Percentiles rank a stretch among this genome's conserved stretches.
Evolutionary conservation across 2,113 vertebrate genomes (phyloP).

Genomic region (Semnopithecus entellus): DNA sequence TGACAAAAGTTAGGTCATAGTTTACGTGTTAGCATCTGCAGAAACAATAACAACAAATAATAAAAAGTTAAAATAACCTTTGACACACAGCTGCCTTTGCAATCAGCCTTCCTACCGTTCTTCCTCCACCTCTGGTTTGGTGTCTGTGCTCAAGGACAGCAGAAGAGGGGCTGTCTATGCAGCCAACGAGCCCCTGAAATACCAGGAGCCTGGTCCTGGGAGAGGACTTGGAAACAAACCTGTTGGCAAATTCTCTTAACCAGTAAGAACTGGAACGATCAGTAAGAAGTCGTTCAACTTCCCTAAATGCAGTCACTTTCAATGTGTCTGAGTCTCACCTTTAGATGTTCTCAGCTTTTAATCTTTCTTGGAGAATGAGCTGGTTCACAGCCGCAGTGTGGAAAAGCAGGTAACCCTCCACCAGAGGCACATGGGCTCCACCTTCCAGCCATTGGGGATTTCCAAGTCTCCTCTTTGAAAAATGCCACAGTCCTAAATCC

Average conservation of each 20-base stretch:
- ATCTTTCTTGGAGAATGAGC: not conserved
- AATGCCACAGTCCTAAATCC: not conserved
- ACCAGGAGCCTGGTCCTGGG: not conserved
- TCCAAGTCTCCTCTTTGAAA: not conserved
- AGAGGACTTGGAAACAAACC: not conserved
- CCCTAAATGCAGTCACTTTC: not conserved
- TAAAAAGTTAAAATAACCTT: too few relatives aligned
- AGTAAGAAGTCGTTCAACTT: too few relatives aligned
- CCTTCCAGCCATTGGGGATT: not conserved
- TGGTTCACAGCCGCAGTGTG: accelerated
- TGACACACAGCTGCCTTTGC: accelerated
- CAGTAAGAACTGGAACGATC: not conserved
- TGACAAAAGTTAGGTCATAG: not conserved
- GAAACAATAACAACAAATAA: too few relatives aligned
- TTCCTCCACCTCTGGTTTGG: accelerated
- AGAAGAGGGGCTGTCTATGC: accelerated
- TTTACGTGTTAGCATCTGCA: not conserved
- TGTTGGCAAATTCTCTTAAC: accelerated
- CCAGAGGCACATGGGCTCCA: not conserved
- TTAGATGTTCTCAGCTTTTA: not conserved
- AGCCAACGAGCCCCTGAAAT: not conserved
- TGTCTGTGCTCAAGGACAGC: too few relatives aligned
- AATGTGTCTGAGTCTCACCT: not conserved
- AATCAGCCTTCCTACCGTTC: accelerated
- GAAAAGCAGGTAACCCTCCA: not conserved